A percentile compares a stretch with the other conserved stretches of the same genome.
These are phyloP conservation scores for Eupeodes corollae DNA, from an alignment of 1,140 invertebrate species.

Conservation along the genomic window DNA sequence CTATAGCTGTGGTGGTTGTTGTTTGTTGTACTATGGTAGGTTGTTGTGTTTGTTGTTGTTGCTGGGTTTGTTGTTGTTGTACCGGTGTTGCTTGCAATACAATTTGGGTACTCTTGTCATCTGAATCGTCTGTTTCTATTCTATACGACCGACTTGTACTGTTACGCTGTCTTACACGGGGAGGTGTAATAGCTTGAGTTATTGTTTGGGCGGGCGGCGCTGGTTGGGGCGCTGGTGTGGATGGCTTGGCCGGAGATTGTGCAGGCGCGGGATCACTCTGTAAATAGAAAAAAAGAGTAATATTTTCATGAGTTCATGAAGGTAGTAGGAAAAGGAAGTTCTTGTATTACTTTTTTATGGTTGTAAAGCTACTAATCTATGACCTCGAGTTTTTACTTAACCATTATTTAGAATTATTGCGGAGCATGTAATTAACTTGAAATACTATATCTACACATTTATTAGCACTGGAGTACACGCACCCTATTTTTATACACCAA, in stretches of 20 bases:
- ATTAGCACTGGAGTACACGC: too few species aligned
- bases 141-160: conserved; percentile 18
- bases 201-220: conserved; percentile 10
- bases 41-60: conserved; percentile 18
- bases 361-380: too few species aligned
- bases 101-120: conserved; percentile 31
- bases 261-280: conserved; percentile 28
- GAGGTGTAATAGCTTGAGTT: conserved; percentile 17
- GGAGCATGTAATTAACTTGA: too few species aligned
- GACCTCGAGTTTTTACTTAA: too few species aligned
- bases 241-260: conserved; percentile 11
- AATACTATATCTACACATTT: too few species aligned
- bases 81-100: conserved; percentile 27
- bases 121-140: conserved; percentile 35
- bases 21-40: conserved; percentile 5
- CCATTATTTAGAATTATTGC: too few species aligned
- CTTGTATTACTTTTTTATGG: too few species aligned
- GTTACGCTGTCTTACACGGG: conserved; percentile 16
- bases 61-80: conserved; percentile 19
- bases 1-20: conserved; percentile 27
- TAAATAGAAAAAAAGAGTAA: conserved; percentile 4
- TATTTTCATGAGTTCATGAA: not conserved
- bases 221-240: conserved; percentile 18
- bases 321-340: too few species aligned
- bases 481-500: too few species aligned